phyloP scores from a whole-genome alignment of 2,888 invertebrate species.

The Lasioglossum calceatum region DNA sequence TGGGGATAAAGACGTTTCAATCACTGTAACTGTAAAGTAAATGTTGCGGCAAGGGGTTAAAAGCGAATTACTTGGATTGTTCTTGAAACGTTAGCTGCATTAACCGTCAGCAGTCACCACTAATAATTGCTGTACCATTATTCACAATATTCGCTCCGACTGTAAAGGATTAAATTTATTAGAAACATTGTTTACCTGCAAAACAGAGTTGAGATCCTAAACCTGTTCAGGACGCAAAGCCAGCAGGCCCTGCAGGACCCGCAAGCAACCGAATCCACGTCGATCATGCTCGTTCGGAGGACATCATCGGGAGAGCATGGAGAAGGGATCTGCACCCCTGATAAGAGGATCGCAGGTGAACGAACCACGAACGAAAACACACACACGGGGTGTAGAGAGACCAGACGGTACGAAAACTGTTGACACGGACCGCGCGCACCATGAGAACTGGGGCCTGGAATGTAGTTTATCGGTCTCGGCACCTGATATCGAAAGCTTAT shows the following conservation, averaged over 20 bases:
- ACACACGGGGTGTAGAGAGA: neutral
- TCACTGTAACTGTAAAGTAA: too few relatives aligned
- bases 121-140: too few relatives aligned
- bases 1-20: too few relatives aligned
- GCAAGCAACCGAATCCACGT: constrained; percentile 56
- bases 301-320: constrained; percentile 25
- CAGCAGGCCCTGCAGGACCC: constrained; percentile 72
- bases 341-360: constrained; percentile 41
- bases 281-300: constrained; percentile 54
- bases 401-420: constrained; percentile 67
- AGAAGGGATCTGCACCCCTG: constrained; percentile 29
- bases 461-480: constrained; percentile 73
- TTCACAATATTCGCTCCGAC: too few relatives aligned
- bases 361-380: constrained; percentile 46
- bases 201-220: constrained; percentile 47
- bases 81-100: too few relatives aligned
- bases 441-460: constrained; percentile 78
- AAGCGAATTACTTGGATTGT: too few relatives aligned
- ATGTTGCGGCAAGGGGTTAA: too few relatives aligned
- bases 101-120: too few relatives aligned
- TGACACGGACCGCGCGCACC: constrained; percentile 70
- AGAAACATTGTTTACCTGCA: constrained; percentile 68
- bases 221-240: constrained; percentile 64
- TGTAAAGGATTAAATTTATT: too few relatives aligned
- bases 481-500: constrained; percentile 77